These are phyloP conservation scores for Hippolais icterina DNA, from an alignment of 2,113 vertebrate species.

Conservation along the genomic window DNA sequence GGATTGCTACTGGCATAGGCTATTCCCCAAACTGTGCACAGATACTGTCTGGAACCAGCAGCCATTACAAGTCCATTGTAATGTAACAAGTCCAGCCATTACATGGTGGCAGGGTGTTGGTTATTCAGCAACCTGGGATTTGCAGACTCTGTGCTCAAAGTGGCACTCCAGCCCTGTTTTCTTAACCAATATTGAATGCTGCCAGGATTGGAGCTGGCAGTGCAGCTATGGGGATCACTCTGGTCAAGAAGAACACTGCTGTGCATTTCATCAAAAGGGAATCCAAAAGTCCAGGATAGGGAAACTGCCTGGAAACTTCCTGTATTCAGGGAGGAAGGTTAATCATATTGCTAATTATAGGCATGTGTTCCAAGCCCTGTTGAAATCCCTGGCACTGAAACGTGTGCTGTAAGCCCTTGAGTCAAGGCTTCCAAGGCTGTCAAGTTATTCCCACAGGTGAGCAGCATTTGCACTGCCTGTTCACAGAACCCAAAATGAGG, in stretches of 20 bases:
- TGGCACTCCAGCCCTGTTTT: not conserved
- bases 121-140: not conserved
- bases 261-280: not conserved
- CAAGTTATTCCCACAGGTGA: fast-evolving
- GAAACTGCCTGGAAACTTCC: not conserved
- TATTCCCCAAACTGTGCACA: not conserved
- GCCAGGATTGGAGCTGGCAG: not conserved
- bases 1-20: not conserved
- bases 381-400: not conserved
- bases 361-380: not conserved
- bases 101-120: not conserved
- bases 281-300: not conserved
- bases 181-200: not conserved
- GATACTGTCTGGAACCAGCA: not conserved
- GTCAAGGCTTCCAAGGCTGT: not conserved
- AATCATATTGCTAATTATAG: fast-evolving
- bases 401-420: not conserved
- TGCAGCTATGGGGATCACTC: not conserved
- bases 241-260: not conserved
- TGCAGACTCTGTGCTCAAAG: not conserved
- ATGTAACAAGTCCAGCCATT: too few relatives aligned
- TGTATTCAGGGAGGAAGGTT: not conserved
- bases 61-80: not conserved
- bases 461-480: fast-evolving
- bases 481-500: not conserved